These are phyloP conservation scores for Pterophyllum scalare DNA, from an alignment of 2,113 vertebrate species.

Conservation along the genomic window DNA sequence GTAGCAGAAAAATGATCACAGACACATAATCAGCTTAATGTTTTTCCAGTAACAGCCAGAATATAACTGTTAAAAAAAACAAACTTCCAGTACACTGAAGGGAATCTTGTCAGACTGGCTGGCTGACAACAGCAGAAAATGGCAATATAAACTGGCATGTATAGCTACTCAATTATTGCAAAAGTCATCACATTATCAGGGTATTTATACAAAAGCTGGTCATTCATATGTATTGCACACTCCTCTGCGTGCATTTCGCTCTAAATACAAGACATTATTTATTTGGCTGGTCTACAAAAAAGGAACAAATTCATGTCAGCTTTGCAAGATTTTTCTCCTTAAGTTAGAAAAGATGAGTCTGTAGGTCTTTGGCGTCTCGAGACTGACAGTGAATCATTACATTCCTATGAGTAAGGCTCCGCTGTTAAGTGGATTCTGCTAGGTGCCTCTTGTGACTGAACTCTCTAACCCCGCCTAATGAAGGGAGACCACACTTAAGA, in stretches of 20 bases:
- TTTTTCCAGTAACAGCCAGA: not conserved
- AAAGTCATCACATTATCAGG: not conserved
- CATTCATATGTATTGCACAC: not conserved
- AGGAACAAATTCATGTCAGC: not conserved
- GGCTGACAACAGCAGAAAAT: not conserved
- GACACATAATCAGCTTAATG: not conserved
- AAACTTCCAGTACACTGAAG: not conserved
- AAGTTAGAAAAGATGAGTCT: not conserved
- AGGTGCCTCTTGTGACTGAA: not conserved
- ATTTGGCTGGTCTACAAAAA: not conserved
- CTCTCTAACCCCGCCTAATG: not conserved
- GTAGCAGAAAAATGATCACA: not conserved
- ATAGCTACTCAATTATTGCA: not conserved
- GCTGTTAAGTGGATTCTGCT: slow-evolving; percentile 3
- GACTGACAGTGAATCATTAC: not conserved
- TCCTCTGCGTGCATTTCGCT: not conserved
- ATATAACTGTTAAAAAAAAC: not conserved
- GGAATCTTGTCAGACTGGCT: not conserved
- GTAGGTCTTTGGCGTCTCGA: not conserved
- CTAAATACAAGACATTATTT: not conserved
- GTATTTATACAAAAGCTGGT: not conserved
- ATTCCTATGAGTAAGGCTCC: not conserved
- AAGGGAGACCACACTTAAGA: not conserved
- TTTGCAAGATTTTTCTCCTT: not conserved
- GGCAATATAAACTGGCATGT: not conserved